Percentiles rank a stretch among this genome's conserved stretches.
Evolutionary conservation across 2,888 invertebrate species (phyloP).

Genomic region (Callimorpha dominula): DNA sequence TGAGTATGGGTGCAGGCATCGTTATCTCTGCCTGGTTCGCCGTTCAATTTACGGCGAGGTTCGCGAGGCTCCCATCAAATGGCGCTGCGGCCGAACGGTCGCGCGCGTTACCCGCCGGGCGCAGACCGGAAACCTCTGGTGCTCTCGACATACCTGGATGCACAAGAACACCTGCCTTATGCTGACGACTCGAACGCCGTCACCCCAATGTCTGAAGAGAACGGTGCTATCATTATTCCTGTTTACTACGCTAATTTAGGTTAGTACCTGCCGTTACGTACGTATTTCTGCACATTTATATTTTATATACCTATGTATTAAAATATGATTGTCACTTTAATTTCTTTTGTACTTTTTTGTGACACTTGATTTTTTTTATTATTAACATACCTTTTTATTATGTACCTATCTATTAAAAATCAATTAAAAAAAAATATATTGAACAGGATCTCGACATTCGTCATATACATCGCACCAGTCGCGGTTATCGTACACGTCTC

Average conservation of each 20-base stretch:
- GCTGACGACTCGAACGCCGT: conserved; percentile 99
- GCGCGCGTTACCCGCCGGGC: conserved; percentile 92
- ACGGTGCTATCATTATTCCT: conserved; percentile 97
- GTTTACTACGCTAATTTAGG: conserved; percentile 95
- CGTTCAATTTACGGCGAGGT: conserved; percentile 96
- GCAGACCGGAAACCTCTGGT: conserved; percentile 97
- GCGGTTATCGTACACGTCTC: conserved; percentile 97
- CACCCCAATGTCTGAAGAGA: conserved; percentile 99
- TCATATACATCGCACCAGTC: conserved; percentile 98
- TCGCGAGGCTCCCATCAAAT: conserved; percentile 97
- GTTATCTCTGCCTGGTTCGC: conserved; percentile 98
- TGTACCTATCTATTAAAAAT: no score
- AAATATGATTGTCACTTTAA: no score
- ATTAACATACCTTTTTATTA: no score
- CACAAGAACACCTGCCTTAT: conserved; percentile 97
- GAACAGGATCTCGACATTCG: conserved; percentile 94
- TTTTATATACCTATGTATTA: no score
- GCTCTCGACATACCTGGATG: conserved; percentile 97
- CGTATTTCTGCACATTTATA: neutral
- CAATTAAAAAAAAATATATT: neutral
- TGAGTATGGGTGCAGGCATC: conserved; percentile 91
- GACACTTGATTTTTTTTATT: no score
- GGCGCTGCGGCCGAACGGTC: conserved; percentile 93
- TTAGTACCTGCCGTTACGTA: conserved; percentile 57
- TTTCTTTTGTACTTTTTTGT: no score